Evolutionary conservation across 2,113 vertebrate genomes (phyloP).

Genomic region (Mus musculus): GRCm39 chr6:48828001-48828500

Average conservation of each 20-base stretch:
- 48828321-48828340: too few relatives aligned
- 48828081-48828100: neutral
- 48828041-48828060: neutral
- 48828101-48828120: neutral
- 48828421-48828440: too few relatives aligned
- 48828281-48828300: neutral
- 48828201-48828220: neutral
- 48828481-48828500: too few relatives aligned
- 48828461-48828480: too few relatives aligned
- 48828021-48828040: neutral
- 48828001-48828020: neutral
- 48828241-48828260: neutral
- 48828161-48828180: neutral
- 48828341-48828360: too few relatives aligned
- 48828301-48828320: neutral
- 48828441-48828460: too few relatives aligned
- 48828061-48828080: neutral
- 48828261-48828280: neutral
- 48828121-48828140: neutral
- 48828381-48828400: too few relatives aligned
- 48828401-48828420: too few relatives aligned
- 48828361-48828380: too few relatives aligned
- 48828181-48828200: neutral
- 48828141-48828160: neutral
- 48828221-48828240: neutral